Conservation (phyloP, 2,888 invertebrate genomes). For the Trissonchulus latispiculum region DNA sequence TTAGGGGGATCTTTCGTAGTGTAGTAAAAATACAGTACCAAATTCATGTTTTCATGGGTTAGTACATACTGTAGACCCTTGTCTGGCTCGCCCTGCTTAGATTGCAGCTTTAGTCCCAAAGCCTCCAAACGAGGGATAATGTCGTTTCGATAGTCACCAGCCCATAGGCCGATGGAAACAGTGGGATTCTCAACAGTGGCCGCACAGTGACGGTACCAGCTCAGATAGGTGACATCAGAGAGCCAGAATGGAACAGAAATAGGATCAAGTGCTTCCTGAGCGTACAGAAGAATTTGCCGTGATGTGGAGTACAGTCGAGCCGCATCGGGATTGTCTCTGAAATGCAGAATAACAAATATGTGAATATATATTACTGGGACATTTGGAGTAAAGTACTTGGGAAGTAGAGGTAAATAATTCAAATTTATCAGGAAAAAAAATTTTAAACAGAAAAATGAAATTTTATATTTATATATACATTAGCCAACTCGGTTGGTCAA, state of each 20-base stretch:
- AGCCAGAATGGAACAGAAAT: not conserved
- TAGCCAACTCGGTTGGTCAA: no score
- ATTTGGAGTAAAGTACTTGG: no score
- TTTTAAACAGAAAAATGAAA: no score
- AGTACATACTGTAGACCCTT: constrained; percentile 1
- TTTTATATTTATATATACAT: no score
- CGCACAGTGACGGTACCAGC: constrained; percentile 22
- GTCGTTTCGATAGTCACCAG: not conserved
- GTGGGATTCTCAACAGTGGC: constrained; percentile 1
- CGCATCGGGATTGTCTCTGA: no score
- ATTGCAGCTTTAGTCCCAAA: constrained; percentile 7
- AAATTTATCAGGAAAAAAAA: no score
- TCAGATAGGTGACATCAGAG: not conserved
- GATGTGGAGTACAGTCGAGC: no score
- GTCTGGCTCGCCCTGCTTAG: not conserved
- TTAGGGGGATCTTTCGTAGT: not conserved
- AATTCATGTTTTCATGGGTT: not conserved
- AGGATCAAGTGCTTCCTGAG: not conserved
- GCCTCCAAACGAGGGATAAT: not conserved
- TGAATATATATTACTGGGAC: no score
- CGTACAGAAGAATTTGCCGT: not conserved
- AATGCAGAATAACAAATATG: no score
- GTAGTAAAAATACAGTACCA: constrained; percentile 11
- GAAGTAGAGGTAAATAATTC: no score
- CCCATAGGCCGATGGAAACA: not conserved